Evolutionary conservation across 2,113 vertebrate genomes (phyloP).

Genomic region (Syrmaticus mikado): DNA sequence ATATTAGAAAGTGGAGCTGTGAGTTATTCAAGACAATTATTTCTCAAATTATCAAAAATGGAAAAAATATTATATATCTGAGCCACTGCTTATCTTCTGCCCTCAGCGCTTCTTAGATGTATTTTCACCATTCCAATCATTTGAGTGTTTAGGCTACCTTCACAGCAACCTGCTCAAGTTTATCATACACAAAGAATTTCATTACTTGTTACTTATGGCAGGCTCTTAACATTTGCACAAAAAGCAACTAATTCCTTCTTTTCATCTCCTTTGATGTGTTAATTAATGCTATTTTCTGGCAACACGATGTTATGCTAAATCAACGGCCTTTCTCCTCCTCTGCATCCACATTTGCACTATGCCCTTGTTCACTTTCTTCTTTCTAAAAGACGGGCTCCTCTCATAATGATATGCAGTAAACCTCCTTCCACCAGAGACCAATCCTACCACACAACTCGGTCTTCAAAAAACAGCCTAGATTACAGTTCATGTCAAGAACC

Average conservation of each 20-base stretch:
- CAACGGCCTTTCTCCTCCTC: background rate
- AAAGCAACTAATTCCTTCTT: conserved; percentile 14
- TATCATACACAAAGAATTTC: conserved; percentile 35
- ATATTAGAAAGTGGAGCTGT: background rate
- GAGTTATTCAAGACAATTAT: background rate
- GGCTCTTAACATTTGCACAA: conserved; percentile 44
- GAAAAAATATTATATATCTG: background rate
- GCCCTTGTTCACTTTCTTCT: background rate
- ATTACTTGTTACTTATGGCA: conserved; percentile 46
- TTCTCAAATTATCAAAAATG: background rate
- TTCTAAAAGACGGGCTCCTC: background rate
- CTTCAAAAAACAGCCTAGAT: background rate
- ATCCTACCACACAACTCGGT: background rate
- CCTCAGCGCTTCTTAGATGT: background rate
- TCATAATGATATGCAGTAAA: background rate
- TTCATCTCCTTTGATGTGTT: conserved; percentile 10
- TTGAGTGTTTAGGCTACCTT: conserved; percentile 30
- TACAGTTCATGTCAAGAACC: background rate
- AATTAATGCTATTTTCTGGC: conserved; percentile 4
- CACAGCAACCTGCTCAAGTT: conserved; percentile 34
- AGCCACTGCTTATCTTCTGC: background rate
- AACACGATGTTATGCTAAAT: background rate
- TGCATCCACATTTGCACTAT: background rate
- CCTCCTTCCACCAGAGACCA: background rate
- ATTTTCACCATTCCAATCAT: conserved; percentile 28